Conservation (phyloP, 2,888 invertebrate genomes). For the Cryptophagus acutangulus region DNA sequence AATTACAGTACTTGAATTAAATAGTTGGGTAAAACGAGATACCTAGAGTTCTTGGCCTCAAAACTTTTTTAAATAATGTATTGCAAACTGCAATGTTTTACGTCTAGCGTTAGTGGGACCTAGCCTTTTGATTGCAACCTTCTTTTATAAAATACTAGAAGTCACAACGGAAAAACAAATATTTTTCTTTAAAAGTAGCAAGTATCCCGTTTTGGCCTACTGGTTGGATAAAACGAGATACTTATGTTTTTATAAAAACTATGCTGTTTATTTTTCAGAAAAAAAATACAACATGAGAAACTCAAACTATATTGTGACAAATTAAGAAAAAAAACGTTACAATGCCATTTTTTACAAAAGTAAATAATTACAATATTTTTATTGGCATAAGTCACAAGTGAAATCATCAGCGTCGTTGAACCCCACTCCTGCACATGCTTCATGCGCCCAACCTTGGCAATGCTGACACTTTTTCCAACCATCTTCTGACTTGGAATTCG, state of each 20-base stretch:
- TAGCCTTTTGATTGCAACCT: background rate
- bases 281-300: background rate
- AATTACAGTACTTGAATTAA: too few species aligned
- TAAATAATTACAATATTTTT: background rate
- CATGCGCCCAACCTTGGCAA: slow-evolving; percentile 20
- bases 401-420: slow-evolving; percentile 6
- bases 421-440: slow-evolving; percentile 17
- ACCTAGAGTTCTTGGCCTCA: background rate
- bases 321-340: background rate
- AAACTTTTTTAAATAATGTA: background rate
- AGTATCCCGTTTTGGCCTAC: background rate
- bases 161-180: background rate
- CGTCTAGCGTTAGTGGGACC: too few species aligned
- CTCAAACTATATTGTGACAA: background rate
- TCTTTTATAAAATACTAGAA: background rate
- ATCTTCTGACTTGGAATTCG: slow-evolving; percentile 18
- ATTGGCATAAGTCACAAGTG: too few species aligned
- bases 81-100: background rate
- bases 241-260: slow-evolving; percentile 1
- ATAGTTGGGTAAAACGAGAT: slow-evolving; percentile 1
- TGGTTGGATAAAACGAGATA: slow-evolving; percentile 1
- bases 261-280: background rate
- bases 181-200: background rate
- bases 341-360: background rate
- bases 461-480: slow-evolving; percentile 17